phyloP scores from a whole-genome alignment of 2,113 vertebrate species.

The Nothocercus nigrocapillus region DNA sequence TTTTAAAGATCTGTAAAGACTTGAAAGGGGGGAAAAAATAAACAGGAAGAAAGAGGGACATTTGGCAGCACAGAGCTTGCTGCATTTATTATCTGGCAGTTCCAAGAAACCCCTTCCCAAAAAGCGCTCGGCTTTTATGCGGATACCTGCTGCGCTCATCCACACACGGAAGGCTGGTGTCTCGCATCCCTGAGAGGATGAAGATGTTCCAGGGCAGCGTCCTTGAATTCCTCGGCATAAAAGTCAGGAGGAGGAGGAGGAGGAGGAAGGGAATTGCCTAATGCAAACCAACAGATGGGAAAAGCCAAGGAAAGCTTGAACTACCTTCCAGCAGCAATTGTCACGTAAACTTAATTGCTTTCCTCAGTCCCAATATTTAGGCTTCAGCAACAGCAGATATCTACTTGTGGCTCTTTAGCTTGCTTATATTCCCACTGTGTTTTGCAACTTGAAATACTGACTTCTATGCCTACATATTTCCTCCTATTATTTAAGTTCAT shows the following conservation, averaged over 20 bases:
- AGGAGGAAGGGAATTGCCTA: not conserved
- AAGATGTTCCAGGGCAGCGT: not conserved
- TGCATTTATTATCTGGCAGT: not conserved
- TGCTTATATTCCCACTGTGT: not conserved
- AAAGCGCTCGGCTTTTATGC: not conserved
- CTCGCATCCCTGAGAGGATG: not conserved
- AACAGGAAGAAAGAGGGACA: not conserved
- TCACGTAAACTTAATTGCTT: not conserved
- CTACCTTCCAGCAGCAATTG: not conserved
- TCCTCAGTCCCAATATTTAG: not conserved
- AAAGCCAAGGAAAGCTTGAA: not conserved
- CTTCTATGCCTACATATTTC: not conserved
- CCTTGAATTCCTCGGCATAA: constrained; percentile 25
- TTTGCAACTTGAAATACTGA: not conserved
- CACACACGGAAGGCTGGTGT: not conserved
- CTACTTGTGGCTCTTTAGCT: not conserved
- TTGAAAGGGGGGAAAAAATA: not conserved
- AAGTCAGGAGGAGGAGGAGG: not conserved
- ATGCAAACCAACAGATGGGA: constrained; percentile 44
- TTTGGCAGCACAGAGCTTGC: not conserved
- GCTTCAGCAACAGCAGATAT: not conserved
- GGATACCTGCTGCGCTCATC: not conserved
- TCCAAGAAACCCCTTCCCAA: not conserved
- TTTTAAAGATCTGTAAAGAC: not conserved
- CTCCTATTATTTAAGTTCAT: constrained; percentile 30